Evolutionary conservation across 2,797 vertebrate genomes (phyloP), one percentile per base, ranked within the genome.

Genomic region (Poeciliopsis turneri): DNA sequence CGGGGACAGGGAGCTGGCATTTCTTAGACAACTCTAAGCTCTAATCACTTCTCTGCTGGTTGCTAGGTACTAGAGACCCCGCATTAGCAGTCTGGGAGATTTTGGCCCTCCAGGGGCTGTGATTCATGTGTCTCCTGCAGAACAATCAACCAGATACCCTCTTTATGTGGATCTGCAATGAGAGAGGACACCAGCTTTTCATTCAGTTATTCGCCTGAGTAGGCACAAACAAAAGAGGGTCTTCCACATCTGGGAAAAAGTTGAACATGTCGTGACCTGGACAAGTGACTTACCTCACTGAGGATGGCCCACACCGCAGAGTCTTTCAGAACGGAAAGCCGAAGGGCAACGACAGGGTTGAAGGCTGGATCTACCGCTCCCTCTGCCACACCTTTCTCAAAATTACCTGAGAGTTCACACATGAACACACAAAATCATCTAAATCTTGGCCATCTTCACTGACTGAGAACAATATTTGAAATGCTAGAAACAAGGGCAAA

Each of bases 271-370:
- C 23, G 11, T 25, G 23, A n/a, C 39, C 66, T 43, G 66, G 66
- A n/a, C 25, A 70, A 46, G 2, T 28, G 41, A 76, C 96, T 96
- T 90, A 99, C 98, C 95, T 99, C 98, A 89, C 98, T 99, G 81
- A 99, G 90, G 94, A 99, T 99, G 85, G 96, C 97, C 98, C 98
- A 99, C 23, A 99, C 98, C 1, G 97, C 96, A 0, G 98, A 99
- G 91, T 99, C 97, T 89, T 98, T 97, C 89, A 97, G 93, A 57
- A 99, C 96, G 0, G 96, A 96, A 72, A 99, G 97, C 49, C 98
- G 97, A 76, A 99, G 96, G 33, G 97, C 97, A 88, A 97, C 57
- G 86, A 98, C 92, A 2, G 98, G 98, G 84, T 99, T 99, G 80
- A 99, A 94, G 70, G 81, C 93, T 51, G 96, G 95, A 81, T 98